Evolutionary conservation across 2,888 invertebrate genomes (phyloP).

Genomic region (Drosophila borealis): DNA sequence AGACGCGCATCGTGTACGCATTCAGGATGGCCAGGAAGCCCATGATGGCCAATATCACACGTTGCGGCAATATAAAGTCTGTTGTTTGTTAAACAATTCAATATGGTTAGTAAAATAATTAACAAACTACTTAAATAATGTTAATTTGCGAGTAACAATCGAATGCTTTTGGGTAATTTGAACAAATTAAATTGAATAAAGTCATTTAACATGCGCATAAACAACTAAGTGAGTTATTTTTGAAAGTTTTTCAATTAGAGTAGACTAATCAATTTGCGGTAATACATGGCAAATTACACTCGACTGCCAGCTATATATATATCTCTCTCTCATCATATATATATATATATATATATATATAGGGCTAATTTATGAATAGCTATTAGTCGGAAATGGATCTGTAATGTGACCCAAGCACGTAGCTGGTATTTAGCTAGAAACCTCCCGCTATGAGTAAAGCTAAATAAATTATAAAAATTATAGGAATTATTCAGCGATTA

Average conservation of each 20-base stretch:
- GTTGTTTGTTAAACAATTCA: conserved; percentile 16
- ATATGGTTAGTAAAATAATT: conserved; percentile 5
- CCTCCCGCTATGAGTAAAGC: neutral
- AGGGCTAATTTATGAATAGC: neutral
- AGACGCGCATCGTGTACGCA: conserved; percentile 91
- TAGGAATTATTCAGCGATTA: neutral
- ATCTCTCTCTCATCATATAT: neutral
- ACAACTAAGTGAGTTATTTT: conserved; percentile 29
- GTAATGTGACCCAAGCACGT: conserved; percentile 19
- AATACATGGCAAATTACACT: conserved; percentile 62
- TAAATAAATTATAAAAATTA: conserved; percentile 6
- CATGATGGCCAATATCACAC: conserved; percentile 90
- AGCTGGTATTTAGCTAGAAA: conserved; percentile 11
- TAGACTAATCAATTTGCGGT: conserved; percentile 61
- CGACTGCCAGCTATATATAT: conserved; percentile 51
- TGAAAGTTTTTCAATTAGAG: conserved; percentile 60
- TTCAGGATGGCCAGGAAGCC: conserved; percentile 89
- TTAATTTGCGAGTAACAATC: conserved; percentile 3
- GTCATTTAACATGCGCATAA: conserved; percentile 64
- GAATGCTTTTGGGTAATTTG: neutral
- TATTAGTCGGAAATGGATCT: conserved; percentile 20
- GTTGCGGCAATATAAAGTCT: conserved; percentile 86
- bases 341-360: conserved; percentile 8
- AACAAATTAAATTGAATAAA: conserved; percentile 33
- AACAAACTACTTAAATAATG: conserved; percentile 23